Evolutionary conservation across 1,140 invertebrate genomes (phyloP).

Genomic region (Chironomus tepperi): DNA sequence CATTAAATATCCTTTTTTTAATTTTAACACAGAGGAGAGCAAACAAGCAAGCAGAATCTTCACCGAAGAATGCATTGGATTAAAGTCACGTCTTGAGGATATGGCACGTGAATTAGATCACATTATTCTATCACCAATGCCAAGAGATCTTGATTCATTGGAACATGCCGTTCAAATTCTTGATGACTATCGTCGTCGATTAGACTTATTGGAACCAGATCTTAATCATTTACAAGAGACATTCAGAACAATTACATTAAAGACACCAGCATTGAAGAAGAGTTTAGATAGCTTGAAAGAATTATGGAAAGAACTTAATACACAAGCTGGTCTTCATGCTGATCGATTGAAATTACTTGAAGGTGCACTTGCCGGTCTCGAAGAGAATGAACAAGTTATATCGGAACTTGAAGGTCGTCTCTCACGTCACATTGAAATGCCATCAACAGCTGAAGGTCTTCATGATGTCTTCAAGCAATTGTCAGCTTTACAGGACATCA

Average conservation of each 20-base stretch:
- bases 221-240: constrained; percentile 75
- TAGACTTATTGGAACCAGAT: constrained; percentile 63
- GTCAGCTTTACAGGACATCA: constrained; percentile 61
- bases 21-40: constrained; percentile 62
- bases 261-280: constrained; percentile 84
- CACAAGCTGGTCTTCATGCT: constrained; percentile 38
- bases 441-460: constrained; percentile 68
- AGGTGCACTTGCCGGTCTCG: constrained; percentile 76
- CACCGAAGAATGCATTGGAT: constrained; percentile 69
- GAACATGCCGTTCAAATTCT: constrained; percentile 83
- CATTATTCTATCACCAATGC: constrained; percentile 67
- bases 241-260: constrained; percentile 70
- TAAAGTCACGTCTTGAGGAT: constrained; percentile 74
- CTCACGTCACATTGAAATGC: constrained; percentile 71
- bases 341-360: constrained; percentile 77
- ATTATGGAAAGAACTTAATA: constrained; percentile 70
- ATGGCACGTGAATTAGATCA: constrained; percentile 74
- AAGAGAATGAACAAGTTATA: constrained; percentile 80
- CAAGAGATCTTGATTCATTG: constrained; percentile 74
- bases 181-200: constrained; percentile 71
- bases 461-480: constrained; percentile 48
- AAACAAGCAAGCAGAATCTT: constrained; percentile 80
- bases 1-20: not conserved
- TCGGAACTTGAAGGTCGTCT: constrained; percentile 88
- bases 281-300: constrained; percentile 77